Evolutionary conservation across 1,140 invertebrate species (phyloP), one percentile per base, ranked within the genome.

Genomic region (Hypothenemus hampei): DNA sequence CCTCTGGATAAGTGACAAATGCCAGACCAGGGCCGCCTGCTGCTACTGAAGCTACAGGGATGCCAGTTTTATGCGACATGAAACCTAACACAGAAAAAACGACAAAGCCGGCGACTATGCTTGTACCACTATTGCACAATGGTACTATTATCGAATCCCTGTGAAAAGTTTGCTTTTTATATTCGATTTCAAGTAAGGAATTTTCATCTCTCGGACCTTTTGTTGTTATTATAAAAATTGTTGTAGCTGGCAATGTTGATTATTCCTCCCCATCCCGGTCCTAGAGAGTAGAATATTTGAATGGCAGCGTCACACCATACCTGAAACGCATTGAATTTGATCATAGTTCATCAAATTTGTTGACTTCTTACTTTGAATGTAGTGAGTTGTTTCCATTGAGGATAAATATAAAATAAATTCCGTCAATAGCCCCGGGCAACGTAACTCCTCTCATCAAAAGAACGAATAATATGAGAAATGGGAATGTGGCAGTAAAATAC

Each of bases 31-130:
- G 89, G 21, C 91, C 94, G 63, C 91, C 89, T 6, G 87, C 89
- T 3, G 93, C 94, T 2, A 97, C 94, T 4, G 83, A 74, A 2
- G 82, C 33, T 45, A 98, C 91, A 0, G 86, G 83, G 45, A 91
- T 80, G 5, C 87, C 83, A 39, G 91, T 86, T 66, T 84, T 82
- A 24, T 85, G 77, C 6, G 89, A 82, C 80, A 96, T 92, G 69
- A 93, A 97, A 1, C 95, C 95, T 8, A 97, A 76, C 44, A 93
- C 92, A 0, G 91, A 91, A 74, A 97, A 97, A 16, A 97, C 91
- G 3, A 95, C 92, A 65, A 96, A 90, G 0, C 93, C 93, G 13
- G 91, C 89, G 74, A 91, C 93, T 52, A 97, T 84, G 69, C 90
- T 94, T 0, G 93, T 95, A 16, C 86, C 85, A 61, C 86, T 86